Conservation (phyloP, 2,888 invertebrate species). For the Thecophora atra region DNA sequence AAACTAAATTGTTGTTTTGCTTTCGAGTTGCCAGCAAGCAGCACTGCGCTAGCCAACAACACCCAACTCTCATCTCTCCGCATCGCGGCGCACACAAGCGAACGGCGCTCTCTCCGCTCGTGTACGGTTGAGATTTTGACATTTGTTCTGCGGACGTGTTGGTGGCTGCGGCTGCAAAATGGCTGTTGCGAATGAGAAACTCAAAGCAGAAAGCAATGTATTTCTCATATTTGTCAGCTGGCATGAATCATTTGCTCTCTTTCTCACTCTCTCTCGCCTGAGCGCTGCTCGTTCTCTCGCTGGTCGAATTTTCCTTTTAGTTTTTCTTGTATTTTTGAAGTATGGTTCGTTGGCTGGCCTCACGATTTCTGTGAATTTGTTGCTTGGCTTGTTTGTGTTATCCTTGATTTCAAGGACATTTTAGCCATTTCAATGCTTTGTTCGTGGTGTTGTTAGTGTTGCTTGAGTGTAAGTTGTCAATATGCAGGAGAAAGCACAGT, state of each 20-base stretch:
- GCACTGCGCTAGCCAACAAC: conserved; percentile 32
- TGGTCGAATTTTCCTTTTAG: conserved; percentile 18
- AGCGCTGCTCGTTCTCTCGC: background rate
- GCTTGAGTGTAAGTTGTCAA: background rate
- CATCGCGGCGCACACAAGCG: background rate
- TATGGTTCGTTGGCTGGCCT: background rate
- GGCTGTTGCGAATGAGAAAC: conserved; percentile 34
- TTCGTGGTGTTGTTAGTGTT: background rate
- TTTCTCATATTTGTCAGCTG: conserved; percentile 17
- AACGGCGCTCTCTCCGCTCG: background rate
- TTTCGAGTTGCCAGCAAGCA: conserved; percentile 43
- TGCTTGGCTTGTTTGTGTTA: conserved; percentile 31
- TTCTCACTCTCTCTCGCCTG: too few species aligned
- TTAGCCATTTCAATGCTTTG: conserved; percentile 13
- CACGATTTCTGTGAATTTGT: conserved; percentile 6
- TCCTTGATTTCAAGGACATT: conserved; percentile 37
- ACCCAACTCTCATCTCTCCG: conserved; percentile 12
- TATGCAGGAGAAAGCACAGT: conserved; percentile 21
- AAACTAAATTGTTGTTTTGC: conserved; percentile 49
- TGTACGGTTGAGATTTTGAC: conserved; percentile 26
- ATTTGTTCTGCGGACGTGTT: conserved; percentile 1
- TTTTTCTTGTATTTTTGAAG: conserved; percentile 14
- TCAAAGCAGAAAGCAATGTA: conserved; percentile 8
- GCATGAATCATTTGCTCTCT: conserved; percentile 4
- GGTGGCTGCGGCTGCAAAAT: conserved; percentile 27